phyloP scores from a whole-genome alignment of 1,140 invertebrate genomes.

The Drosophila azteca region DNA sequence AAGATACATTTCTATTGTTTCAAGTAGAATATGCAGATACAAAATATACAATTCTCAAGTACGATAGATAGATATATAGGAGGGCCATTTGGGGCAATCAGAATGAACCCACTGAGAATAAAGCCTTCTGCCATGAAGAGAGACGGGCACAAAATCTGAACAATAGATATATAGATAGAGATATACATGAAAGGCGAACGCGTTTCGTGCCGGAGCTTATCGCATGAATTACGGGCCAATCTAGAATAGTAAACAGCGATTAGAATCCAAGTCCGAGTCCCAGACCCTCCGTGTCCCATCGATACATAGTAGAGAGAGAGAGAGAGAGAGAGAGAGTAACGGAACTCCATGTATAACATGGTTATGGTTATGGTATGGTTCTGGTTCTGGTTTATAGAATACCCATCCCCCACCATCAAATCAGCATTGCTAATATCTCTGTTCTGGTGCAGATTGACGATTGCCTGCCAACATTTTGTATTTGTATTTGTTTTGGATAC shows the following conservation, averaged over 20 bases:
- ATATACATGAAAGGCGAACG: no score
- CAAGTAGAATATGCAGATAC: no score
- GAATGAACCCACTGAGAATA: no score
- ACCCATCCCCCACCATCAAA: constrained; percentile 32
- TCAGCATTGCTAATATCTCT: constrained; percentile 38
- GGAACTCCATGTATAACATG: constrained; percentile 12
- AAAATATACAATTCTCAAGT: no score
- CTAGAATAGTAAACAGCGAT: constrained; percentile 64
- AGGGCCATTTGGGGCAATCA: no score
- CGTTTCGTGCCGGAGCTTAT: constrained; percentile 15
- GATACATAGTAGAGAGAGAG: no score
- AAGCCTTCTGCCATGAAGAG: no score
- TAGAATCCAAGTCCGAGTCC: constrained; percentile 28
- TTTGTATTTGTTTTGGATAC: constrained; percentile 15
- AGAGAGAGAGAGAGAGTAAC: no score
- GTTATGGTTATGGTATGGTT: constrained; percentile 43
- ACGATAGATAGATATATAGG: no score
- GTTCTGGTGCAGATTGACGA: constrained; percentile 1
- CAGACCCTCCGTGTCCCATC: constrained; percentile 9
- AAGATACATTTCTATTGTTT: no score
- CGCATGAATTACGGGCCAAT: constrained; percentile 47
- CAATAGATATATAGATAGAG: background rate
- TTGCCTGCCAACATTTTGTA: constrained; percentile 2
- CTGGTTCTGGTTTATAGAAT: constrained; percentile 4
- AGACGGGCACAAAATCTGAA: no score